phyloP scores from a whole-genome alignment of 92 coral and sea anemone genomes.

The Phenganax stokvisi region DNA sequence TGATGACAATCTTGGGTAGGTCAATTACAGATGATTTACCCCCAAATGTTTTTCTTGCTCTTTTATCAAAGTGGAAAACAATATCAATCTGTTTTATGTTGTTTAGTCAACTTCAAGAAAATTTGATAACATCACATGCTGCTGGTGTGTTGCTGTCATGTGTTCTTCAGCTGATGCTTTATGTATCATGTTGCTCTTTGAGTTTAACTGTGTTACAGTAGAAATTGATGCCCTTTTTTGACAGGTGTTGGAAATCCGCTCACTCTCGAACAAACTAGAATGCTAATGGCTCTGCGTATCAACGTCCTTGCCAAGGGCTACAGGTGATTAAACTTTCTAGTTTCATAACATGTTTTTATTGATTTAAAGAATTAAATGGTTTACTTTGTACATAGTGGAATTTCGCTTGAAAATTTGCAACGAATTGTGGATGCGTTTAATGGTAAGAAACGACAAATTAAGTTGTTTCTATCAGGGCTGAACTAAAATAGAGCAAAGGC shows the following conservation, averaged over 20 bases:
- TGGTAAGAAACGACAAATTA: conserved; percentile 46
- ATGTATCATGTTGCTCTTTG: neutral
- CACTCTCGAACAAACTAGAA: conserved; percentile 67
- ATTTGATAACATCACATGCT: conserved; percentile 76
- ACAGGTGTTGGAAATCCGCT: conserved; percentile 73
- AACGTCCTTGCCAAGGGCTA: conserved; percentile 89
- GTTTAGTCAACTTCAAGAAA: conserved; percentile 68
- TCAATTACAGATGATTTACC: neutral
- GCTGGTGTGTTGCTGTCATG: conserved; percentile 49
- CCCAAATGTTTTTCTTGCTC: neutral
- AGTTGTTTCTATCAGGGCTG: neutral
- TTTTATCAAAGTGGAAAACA: neutral
- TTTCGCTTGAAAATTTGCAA: conserved; percentile 64
- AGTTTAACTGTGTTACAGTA: neutral
- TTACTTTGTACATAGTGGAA: conserved; percentile 59
- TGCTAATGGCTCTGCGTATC: conserved; percentile 87
- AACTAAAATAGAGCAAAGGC: neutral
- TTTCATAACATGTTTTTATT: neutral
- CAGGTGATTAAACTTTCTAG: conserved; percentile 49
- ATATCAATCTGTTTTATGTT: neutral
- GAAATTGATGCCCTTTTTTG: neutral
- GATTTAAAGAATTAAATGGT: neutral
- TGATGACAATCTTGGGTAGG: conserved; percentile 64
- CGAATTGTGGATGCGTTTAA: conserved; percentile 75
- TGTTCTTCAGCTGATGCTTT: neutral